phyloP scores from a whole-genome alignment of 2,888 invertebrate genomes.

The Dromius quadrimaculatus region DNA sequence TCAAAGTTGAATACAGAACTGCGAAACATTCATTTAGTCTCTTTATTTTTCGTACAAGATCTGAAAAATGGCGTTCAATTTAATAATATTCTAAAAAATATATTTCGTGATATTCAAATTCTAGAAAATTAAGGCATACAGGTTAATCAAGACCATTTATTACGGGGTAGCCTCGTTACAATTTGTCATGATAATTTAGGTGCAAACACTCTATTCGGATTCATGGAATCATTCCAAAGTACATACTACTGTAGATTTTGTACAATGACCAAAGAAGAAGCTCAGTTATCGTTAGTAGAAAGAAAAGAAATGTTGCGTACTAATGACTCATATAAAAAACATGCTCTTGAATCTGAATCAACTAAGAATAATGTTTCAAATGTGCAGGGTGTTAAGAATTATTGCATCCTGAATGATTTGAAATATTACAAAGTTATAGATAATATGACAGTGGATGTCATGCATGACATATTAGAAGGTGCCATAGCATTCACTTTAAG shows the following conservation, averaged over 20 bases:
- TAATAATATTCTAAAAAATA: neutral
- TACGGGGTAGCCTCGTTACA: too few species aligned
- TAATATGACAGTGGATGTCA: neutral
- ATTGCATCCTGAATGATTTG: too few species aligned
- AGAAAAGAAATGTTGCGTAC: neutral
- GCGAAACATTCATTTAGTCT: neutral
- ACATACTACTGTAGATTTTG: neutral
- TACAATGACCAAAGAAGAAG: neutral
- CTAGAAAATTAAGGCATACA: neutral
- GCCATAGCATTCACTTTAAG: neutral
- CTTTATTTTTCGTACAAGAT: neutral
- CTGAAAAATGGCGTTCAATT: neutral
- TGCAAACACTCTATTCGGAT: too few species aligned
- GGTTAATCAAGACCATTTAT: too few species aligned
- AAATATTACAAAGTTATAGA: neutral
- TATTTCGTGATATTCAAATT: neutral
- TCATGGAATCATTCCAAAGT: too few species aligned
- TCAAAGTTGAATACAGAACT: neutral
- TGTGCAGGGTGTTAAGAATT: neutral
- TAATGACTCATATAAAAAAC: neutral
- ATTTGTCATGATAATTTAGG: too few species aligned
- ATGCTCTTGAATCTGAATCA: neutral
- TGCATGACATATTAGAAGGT: constrained; percentile 1
- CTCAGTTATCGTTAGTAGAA: neutral
- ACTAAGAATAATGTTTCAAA: neutral